phyloP scores from a whole-genome alignment of 1,140 invertebrate genomes.

The Heliconius nattereri region DNA sequence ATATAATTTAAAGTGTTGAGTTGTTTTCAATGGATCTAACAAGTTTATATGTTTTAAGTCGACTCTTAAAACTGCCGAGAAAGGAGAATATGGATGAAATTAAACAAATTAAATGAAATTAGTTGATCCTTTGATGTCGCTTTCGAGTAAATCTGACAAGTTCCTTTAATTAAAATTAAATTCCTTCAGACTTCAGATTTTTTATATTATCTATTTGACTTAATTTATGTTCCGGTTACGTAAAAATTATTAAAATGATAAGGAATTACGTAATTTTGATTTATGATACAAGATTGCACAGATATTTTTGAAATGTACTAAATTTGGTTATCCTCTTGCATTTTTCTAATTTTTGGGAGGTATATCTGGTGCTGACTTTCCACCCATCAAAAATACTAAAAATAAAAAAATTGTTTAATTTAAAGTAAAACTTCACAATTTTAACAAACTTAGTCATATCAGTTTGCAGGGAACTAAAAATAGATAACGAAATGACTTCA shows the following conservation, averaged over 20 bases:
- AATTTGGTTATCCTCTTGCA: no score
- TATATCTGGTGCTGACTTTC: no score
- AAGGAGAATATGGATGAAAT: constrained; percentile 17
- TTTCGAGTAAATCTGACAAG: constrained; percentile 12
- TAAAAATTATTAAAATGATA: neutral
- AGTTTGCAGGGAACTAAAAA: no score
- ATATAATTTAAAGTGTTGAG: neutral
- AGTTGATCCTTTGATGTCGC: constrained; percentile 21
- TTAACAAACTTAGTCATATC: no score
- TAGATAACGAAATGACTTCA: no score
- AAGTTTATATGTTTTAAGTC: constrained; percentile 14
- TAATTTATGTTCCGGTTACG: neutral
- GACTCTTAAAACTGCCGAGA: constrained; percentile 18
- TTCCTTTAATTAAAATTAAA: constrained; percentile 11
- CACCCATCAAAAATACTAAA: no score
- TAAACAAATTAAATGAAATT: constrained; percentile 14
- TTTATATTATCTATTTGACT: neutral
- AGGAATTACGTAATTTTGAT: no score
- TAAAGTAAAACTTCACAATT: no score
- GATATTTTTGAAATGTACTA: no score
- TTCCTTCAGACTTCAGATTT: neutral
- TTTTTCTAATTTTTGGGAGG: no score
- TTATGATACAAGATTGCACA: no score
- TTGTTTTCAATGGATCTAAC: constrained; percentile 21
- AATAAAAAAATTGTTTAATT: no score